phyloP scores from a whole-genome alignment of 2,888 invertebrate species.

The Pocota personata region DNA sequence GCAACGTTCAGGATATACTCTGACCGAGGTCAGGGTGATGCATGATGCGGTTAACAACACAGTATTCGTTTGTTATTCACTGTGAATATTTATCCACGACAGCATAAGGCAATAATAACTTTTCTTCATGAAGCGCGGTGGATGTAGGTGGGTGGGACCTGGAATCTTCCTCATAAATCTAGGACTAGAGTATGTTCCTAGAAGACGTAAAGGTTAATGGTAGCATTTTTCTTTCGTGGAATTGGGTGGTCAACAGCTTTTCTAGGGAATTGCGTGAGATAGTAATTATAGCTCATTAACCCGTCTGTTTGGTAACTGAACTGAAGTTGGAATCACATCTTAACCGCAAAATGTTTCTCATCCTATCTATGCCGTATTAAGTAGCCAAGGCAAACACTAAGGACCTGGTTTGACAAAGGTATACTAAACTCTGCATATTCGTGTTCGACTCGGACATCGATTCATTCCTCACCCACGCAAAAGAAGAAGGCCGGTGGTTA shows the following conservation, averaged over 20 bases:
- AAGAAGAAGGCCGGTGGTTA: neutral
- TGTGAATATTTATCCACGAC: neutral
- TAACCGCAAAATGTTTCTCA: neutral
- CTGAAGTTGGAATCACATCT: too few species aligned
- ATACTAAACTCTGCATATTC: neutral
- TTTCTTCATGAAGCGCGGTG: neutral
- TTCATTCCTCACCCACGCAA: neutral
- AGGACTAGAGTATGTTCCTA: neutral
- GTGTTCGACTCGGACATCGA: neutral
- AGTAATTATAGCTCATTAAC: neutral
- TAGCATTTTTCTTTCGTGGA: neutral
- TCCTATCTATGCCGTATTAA: neutral
- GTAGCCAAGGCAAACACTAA: neutral
- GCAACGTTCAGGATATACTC: conserved; percentile 17
- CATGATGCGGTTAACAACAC: conserved; percentile 39
- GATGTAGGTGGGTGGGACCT: neutral
- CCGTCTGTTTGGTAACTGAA: neutral
- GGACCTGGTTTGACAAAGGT: neutral
- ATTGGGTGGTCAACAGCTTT: neutral
- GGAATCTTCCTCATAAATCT: neutral
- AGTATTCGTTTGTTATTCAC: conserved; percentile 37
- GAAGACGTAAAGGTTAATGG: neutral
- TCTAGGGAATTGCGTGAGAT: neutral
- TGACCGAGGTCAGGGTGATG: conserved; percentile 37
- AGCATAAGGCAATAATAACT: conserved; percentile 20